Evolutionary conservation across 2,797 vertebrate species (phyloP), one percentile per base, ranked within the genome.

Genomic region (Rhinoraja longicauda): DNA sequence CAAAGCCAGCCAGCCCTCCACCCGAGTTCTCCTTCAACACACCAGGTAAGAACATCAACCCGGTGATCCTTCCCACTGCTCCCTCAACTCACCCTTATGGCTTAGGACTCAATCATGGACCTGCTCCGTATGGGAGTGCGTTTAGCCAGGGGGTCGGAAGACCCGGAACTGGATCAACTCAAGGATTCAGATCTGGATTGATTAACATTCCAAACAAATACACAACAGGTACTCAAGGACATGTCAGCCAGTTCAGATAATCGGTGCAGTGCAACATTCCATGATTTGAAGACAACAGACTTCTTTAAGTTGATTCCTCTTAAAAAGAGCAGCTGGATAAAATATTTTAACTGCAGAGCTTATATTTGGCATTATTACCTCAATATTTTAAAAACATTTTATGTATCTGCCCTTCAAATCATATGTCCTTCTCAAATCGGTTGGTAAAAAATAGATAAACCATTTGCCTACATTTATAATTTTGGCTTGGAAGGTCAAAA

Each of bases 1-100:
- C 97, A 93, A 99, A 99, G 95, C 97, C 95, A 93, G 97, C 95
- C 96, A 97, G 97, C 94, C 98, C 98, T 0, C 98, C 98, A 0
- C 98, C 98, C 0, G 99, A 99, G 95, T 99, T 99, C 94, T 96
- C 98, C 93, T 99, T 99, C 93, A 95, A 99, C 94, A 98, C 97
- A 0, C 98, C 98, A 0, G 98, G 99, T 45, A 97, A 97, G 95
- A 97, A 98, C 70, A 90, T 97, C 93, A 97, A 94, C 93, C 97
- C 97, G 0, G 95, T 99, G 93, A 93, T 98, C 81, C 96, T 99
- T 53, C 94, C 97, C 5, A 95, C 96, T 26, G 94, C 96, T 36
- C 96, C 98, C 90, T 93, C 96, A 67, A 95, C 96, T 93, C 95
- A 97, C 95, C 97, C 98, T 4, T 98, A 97, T 92, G 96, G 96